Evolutionary conservation across 2,888 invertebrate species (phyloP), one percentile per base, ranked within the genome.

Genomic region (Pherbina coryleti): DNA sequence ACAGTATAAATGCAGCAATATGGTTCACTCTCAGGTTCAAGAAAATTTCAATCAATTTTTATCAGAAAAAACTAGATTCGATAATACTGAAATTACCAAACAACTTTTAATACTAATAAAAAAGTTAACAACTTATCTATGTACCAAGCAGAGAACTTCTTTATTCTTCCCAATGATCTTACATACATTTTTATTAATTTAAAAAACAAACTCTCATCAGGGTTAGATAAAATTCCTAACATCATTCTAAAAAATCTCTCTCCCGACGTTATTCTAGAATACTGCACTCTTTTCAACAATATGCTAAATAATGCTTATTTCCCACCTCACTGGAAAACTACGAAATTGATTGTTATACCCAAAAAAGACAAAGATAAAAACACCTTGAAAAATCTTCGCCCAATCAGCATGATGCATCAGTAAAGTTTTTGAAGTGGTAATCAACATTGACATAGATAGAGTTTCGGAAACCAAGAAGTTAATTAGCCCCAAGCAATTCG

Each of bases 371-470:
- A 75, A 53, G 57, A 75, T 34, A 31, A 51, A 2, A 34, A 17
- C 8, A 19, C 22, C 17, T 28, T 67, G n/a, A 75, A 53, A 19
- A 67, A 57, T 4, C 34, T 75, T 2, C 55, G 75, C 1, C 66
- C 55, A 51, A 75, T 75, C 19, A 67, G 75, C n/a, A 31, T 75
- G 49, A 28, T 75, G 14, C 67, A 67, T 67, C 17, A 37, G 67
- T 17, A 34, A 66, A 37, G 44, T 67, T 22, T 55, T 55, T 55
- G 19, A 55, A 11, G 55, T 55, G 7, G 19, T 19, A 19, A 22
- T 55, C 22, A 55, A 19, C 22, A 55, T 9, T 8, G n/a, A 55
- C 9, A 55, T 55, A 19, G 2, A 34, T 34, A 34, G 34, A 66
- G 11, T 34, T 17, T 66, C 31, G 11, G 37, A 66, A 37, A 9